These are phyloP conservation scores for Plectropomus leopardus DNA, from an alignment of 2,113 vertebrate genomes.

Conservation along the genomic window DNA sequence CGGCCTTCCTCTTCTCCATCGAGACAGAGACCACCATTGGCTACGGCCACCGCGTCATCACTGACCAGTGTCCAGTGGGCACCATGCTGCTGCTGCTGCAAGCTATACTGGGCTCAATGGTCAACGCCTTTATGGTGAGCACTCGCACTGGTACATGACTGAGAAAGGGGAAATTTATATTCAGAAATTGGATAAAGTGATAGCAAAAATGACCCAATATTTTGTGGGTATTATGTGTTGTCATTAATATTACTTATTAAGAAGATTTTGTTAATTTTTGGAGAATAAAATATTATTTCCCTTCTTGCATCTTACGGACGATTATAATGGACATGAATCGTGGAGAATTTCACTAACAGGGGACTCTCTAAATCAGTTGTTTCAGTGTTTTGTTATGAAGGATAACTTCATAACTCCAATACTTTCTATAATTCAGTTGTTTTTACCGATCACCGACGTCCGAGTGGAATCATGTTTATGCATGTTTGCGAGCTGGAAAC, in stretches of 20 bases:
- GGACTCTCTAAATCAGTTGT: not conserved
- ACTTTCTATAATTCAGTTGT: no score
- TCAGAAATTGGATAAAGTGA: not conserved
- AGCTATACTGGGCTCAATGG: constrained; percentile 97
- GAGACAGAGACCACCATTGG: constrained; percentile 98
- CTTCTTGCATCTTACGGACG: not conserved
- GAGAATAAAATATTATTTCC: no score
- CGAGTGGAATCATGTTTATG: constrained; percentile 47
- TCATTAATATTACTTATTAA: no score
- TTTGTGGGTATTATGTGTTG: no score
- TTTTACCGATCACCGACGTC: not conserved
- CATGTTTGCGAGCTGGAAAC: constrained; percentile 39
- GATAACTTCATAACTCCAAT: no score
- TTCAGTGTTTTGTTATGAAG: not conserved
- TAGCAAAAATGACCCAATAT: no score
- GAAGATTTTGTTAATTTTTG: not conserved
- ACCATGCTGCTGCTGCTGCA: constrained; percentile 95
- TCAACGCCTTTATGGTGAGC: constrained; percentile 98
- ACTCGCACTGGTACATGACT: constrained; percentile 24
- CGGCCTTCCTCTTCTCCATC: constrained; percentile 97
- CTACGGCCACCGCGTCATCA: constrained; percentile 96
- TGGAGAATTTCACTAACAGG: not conserved
- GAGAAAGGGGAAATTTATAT: not conserved
- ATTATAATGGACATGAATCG: not conserved
- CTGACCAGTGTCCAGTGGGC: constrained; percentile 95